Conservation (phyloP, 2,113 vertebrate species). For the Varanus salvator region DNA sequence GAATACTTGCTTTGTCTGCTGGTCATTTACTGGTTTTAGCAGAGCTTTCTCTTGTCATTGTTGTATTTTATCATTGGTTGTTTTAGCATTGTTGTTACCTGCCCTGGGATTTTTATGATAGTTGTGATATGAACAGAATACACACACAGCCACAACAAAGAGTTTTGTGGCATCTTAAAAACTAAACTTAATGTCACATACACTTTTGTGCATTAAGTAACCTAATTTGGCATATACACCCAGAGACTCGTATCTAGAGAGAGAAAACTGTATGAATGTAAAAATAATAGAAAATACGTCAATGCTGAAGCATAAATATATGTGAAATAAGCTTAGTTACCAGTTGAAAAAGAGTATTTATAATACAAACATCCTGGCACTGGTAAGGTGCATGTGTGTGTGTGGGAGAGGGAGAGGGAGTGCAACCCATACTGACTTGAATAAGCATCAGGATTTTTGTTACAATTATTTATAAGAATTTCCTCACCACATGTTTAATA, state of each 20-base stretch:
- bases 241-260: too few species aligned
- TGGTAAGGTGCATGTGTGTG: not conserved
- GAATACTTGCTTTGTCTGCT: too few species aligned
- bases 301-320: not conserved
- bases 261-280: not conserved
- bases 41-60: too few species aligned
- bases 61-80: too few species aligned
- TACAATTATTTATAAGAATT: slow-evolving; percentile 3
- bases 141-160: too few species aligned
- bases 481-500: not conserved
- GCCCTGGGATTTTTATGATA: too few species aligned
- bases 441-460: not conserved
- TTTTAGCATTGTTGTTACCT: too few species aligned
- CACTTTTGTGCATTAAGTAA: not conserved
- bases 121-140: too few species aligned
- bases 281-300: not conserved
- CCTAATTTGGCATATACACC: not conserved
- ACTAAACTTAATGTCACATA: too few species aligned
- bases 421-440: not conserved
- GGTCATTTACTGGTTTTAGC: too few species aligned
- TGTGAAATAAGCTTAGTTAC: not conserved
- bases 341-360: not conserved
- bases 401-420: not conserved
- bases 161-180: too few species aligned
- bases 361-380: not conserved